Percentiles rank a stretch among this genome's conserved stretches.
These are phyloP conservation scores for Liopterus haemorrhoidalis DNA, from an alignment of 2,888 invertebrate genomes.

Conservation along the genomic window DNA sequence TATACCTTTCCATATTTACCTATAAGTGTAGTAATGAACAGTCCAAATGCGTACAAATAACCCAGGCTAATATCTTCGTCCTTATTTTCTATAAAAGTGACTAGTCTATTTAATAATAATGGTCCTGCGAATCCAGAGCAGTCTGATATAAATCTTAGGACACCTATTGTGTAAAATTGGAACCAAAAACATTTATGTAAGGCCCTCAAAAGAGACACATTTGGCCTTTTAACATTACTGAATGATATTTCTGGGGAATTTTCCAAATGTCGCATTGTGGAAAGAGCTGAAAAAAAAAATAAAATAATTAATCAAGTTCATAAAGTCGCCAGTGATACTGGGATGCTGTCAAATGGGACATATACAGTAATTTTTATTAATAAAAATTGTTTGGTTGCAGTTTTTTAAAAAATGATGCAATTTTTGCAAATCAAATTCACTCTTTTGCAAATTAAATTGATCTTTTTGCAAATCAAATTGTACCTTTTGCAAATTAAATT, in stretches of 20 bases:
- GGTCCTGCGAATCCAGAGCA: constrained; percentile 84
- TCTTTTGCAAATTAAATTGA: too few species aligned
- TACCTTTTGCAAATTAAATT: too few species aligned
- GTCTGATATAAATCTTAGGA: constrained; percentile 78
- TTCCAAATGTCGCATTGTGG: constrained; percentile 11
- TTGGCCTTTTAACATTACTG: constrained; percentile 36
- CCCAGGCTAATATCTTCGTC: constrained; percentile 59
- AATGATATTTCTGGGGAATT: constrained; percentile 20
- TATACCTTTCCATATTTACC: too few species aligned
- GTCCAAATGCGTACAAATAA: constrained; percentile 59
- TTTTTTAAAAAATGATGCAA: too few species aligned
- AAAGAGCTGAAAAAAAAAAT: too few species aligned
- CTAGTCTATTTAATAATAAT: constrained; percentile 73
- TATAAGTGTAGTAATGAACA: constrained; percentile 60
- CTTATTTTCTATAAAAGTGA: constrained; percentile 70
- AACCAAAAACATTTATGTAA: constrained; percentile 71
- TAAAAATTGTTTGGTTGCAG: too few species aligned
- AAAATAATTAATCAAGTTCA: too few species aligned
- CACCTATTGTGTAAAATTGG: constrained; percentile 78
- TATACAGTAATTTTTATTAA: too few species aligned
- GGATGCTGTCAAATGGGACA: too few species aligned
- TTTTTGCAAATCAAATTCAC: too few species aligned
- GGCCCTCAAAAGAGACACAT: constrained; percentile 58
- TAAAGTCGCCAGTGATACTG: too few species aligned
- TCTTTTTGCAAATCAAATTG: too few species aligned